Evolutionary conservation across 2,113 vertebrate genomes (phyloP).

Genomic region (Hipposideros armiger): DNA sequence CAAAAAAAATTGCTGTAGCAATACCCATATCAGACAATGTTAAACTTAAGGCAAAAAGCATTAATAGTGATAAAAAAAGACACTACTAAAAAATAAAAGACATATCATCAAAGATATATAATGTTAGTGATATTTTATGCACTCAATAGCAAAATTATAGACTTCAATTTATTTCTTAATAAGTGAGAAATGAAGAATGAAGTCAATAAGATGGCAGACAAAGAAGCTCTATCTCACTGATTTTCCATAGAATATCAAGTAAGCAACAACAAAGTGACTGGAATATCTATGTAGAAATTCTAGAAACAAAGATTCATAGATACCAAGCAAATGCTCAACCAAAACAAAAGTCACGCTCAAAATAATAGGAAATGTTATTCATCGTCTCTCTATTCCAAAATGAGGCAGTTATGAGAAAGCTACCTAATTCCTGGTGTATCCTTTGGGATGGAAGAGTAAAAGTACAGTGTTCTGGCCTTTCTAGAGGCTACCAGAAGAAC

Average conservation of each 20-base stretch:
- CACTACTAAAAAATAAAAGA: not conserved
- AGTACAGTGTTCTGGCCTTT: not conserved
- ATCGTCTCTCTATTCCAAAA: not conserved
- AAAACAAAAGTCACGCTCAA: not conserved
- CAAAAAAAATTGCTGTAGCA: not conserved
- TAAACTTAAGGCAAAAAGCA: not conserved
- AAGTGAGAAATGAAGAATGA: not conserved
- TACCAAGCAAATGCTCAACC: not conserved
- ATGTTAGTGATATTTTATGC: not conserved
- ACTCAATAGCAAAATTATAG: not conserved
- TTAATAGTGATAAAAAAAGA: not conserved
- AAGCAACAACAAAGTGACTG: not conserved
- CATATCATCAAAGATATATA: not conserved
- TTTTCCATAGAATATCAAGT: not conserved
- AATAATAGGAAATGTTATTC: not conserved
- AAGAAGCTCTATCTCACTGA: not conserved
- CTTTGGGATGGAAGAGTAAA: not conserved
- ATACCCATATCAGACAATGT: not conserved
- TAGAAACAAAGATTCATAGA: not conserved
- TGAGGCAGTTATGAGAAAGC: not conserved
- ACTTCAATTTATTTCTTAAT: not conserved
- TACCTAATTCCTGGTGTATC: not conserved
- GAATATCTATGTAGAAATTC: not conserved
- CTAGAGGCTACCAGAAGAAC: not conserved
- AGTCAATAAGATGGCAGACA: not conserved